Evolutionary conservation across 2,888 invertebrate genomes (phyloP).

Genomic region (Tachina fera): DNA sequence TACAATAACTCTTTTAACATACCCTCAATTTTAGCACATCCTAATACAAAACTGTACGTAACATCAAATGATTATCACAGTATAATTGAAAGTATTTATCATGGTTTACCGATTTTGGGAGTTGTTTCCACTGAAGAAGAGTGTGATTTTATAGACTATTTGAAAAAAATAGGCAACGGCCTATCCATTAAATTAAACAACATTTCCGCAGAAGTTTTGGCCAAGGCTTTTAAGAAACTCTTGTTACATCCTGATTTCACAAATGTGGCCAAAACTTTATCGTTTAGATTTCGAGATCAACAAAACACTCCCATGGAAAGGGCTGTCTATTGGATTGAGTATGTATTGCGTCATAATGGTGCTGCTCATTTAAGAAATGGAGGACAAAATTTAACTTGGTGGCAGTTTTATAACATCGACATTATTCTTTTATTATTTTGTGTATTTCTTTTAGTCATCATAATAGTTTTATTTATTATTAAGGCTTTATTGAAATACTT

Average conservation of each 20-base stretch:
- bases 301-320: constrained; percentile 34
- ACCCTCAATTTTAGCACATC: constrained; percentile 19
- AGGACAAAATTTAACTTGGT: constrained; percentile 22
- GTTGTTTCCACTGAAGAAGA: constrained; percentile 74
- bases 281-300: constrained; percentile 46
- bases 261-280: not conserved
- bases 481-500: too few species aligned
- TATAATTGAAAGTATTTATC: constrained; percentile 82
- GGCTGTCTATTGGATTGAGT: constrained; percentile 56
- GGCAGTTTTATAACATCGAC: constrained; percentile 34
- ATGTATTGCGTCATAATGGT: constrained; percentile 50
- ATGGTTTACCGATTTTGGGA: constrained; percentile 82
- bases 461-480: not conserved
- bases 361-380: constrained; percentile 41
- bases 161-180: constrained; percentile 46
- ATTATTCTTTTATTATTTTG: not conserved
- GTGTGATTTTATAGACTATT: constrained; percentile 28
- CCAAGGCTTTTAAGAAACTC: not conserved
- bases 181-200: constrained; percentile 12
- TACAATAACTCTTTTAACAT: not conserved
- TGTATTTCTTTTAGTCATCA: not conserved
- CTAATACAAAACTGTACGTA: constrained; percentile 81
- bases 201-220: not conserved
- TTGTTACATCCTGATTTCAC: not conserved
- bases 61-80: constrained; percentile 84